Evolutionary conservation across 2,888 invertebrate genomes (phyloP), one percentile per base, ranked within the genome.

Genomic region (Graphium colonna): DNA sequence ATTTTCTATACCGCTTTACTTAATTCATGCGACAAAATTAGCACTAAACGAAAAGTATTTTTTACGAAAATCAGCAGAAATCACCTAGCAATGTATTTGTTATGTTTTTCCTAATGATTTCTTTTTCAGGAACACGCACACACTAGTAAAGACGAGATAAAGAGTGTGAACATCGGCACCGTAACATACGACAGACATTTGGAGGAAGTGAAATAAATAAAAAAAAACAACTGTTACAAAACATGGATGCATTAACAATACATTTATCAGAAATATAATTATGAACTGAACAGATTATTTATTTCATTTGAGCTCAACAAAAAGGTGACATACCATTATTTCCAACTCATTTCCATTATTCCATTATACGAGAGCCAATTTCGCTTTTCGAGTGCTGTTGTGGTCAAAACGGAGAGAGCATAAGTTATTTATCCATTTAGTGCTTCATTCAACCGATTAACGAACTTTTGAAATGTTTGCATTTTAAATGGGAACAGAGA

Each of bases 81-180:
- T n/a, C n/a, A 21, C 21, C 21, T 21, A 5, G 5, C 21, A 5
- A 21, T 39, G 16, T 8, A 31, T 28, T 5, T 44, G 16, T 36
- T 33, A 17, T 17, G n/a, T 41, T 21, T 12, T 17, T 7, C 4
- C 28, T 16, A 1, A 18, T 44, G 5, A 13, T 10, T 26, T 28
- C 1, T 10, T 51, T 81, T 77, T 7, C 73, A 85, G 86, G 86
- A 82, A 67, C 77, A 68, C 49, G 69, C 70, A 51, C 75, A 79
- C 65, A 69, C 69, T 51, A 83, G 80, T 59, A 86, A 85, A 72
- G 87, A 87, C 58, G 86, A 87, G 74, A 83, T 85, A 62, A 87
- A 86, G 70, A 84, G 79, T 60, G 84, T 82, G 48, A 86, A 86
- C 64, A 87, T 88, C 53, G 89, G 87, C 58, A 88, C 89, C 18